These are phyloP conservation scores for Epinotia bilunana DNA, from an alignment of 2,888 invertebrate species.

Conservation along the genomic window DNA sequence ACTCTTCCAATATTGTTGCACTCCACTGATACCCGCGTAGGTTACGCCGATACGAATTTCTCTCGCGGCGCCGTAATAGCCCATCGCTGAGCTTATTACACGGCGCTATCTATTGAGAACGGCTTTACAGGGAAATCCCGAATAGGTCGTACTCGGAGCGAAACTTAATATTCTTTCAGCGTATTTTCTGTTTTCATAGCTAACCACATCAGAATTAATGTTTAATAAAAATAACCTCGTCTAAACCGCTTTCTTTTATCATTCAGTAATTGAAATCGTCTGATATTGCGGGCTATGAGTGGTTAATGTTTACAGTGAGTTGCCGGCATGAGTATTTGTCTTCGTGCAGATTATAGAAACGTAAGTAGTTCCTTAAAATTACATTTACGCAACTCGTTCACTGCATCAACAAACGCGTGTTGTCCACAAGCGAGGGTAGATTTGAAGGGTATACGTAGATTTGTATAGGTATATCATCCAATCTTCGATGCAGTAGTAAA, in stretches of 20 bases:
- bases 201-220: constrained; percentile 56
- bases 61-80: constrained; percentile 76
- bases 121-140: constrained; percentile 82
- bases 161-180: constrained; percentile 71
- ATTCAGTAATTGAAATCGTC: constrained; percentile 20
- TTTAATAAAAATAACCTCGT: constrained; percentile 42
- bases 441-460: background rate
- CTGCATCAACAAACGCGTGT: background rate
- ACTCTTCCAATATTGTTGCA: constrained; percentile 70
- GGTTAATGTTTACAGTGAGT: background rate
- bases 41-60: constrained; percentile 74
- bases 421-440: background rate
- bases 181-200: constrained; percentile 66
- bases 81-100: constrained; percentile 82
- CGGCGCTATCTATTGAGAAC: constrained; percentile 81
- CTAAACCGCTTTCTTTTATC: constrained; percentile 9
- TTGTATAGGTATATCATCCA: too few relatives aligned
- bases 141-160: constrained; percentile 76
- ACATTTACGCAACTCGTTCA: background rate
- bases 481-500: too few relatives aligned
- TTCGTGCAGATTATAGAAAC: background rate
- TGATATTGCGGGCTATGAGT: constrained; percentile 20
- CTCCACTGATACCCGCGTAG: constrained; percentile 65
- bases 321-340: background rate
- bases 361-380: background rate